phyloP scores from a whole-genome alignment of 2,113 vertebrate genomes.

The Lagenorhynchus albirostris region DNA sequence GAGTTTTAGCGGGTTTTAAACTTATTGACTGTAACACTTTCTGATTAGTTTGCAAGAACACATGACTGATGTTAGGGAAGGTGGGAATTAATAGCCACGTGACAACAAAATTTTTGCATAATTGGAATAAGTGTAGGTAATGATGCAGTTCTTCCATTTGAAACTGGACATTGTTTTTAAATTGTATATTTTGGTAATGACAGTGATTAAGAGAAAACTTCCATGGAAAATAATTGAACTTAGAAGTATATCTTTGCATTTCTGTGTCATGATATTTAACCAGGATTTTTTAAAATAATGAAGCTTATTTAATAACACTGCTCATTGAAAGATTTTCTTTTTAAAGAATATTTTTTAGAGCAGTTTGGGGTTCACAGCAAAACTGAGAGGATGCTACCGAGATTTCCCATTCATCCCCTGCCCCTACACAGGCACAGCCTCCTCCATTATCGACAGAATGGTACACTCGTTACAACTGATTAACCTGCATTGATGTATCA shows the following conservation, averaged over 20 bases:
- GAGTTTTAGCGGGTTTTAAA: slow-evolving; percentile 8
- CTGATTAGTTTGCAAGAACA: neutral
- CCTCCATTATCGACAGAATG: neutral
- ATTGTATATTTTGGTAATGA: neutral
- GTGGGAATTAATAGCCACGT: neutral
- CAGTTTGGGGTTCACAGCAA: neutral
- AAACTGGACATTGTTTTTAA: neutral
- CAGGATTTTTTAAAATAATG: neutral
- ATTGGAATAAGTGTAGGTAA: neutral
- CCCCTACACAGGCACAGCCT: too few species aligned
- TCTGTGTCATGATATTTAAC: neutral
- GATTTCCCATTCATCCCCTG: neutral
- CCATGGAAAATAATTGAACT: neutral
- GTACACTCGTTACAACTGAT: neutral
- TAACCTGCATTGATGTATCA: neutral
- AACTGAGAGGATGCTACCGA: neutral
- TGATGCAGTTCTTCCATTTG: neutral
- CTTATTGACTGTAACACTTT: neutral
- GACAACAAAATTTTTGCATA: neutral
- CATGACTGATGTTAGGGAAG: neutral
- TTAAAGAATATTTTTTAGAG: neutral
- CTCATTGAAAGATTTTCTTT: neutral
- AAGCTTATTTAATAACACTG: neutral
- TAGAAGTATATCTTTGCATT: neutral
- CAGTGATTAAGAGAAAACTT: neutral